Base-by-base conservation (phyloP, 2,888 invertebrate genomes). In the Rotaria macrura region DNA sequence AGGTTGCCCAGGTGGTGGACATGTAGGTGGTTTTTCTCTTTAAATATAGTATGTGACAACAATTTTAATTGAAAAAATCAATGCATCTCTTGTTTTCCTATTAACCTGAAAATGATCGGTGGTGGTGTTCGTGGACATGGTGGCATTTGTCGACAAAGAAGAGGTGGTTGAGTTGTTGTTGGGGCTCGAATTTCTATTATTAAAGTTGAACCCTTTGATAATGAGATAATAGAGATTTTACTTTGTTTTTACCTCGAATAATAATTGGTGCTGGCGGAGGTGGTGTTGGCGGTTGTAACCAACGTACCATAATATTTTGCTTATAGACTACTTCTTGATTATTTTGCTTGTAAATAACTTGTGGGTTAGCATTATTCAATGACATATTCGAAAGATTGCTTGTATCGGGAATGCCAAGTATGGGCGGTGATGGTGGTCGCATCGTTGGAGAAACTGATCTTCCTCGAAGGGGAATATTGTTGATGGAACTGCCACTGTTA, bases 251-350 rank as follows among this genome's bases (percentile, higher is more conserved):
- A 79, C 79, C 79, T 43, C 79, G 79, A 43, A 79, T 79, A n/a
- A 79, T 79, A n/a, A 79, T 79, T 3, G 79, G 79, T n/a, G 79
- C 79, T 79, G 79, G 79, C 12, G 79, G 79, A 23, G 79, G 79
- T 79, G 79, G 79, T 43, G 79, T 79, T n/a, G 79, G 79, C n/a
- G 79, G 79, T 43, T 79, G 79, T n/a, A 79, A n/a, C 79, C 79
- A 79, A n/a, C 79, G 79, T 14, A 79, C 79, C 79, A 79, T 79
- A 3, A 79, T 79, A 43, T 79, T 79, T 79, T 79, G 79, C n/a
- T 79, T 79, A 40, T 79, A 79, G n/a, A 79, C 40, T 43, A 79
- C 43, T 79, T 79, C 79, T n/a, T 43, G 79, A 79, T 79, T 79
- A 43, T 79, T 79, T 25, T 34, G 79, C 34, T 79, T 79, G 17